These are phyloP conservation scores for Cladorhizidae sp. DNA, from an alignment of 37 sponge, comb jelly and placozoan species.

Conservation along the genomic window DNA sequence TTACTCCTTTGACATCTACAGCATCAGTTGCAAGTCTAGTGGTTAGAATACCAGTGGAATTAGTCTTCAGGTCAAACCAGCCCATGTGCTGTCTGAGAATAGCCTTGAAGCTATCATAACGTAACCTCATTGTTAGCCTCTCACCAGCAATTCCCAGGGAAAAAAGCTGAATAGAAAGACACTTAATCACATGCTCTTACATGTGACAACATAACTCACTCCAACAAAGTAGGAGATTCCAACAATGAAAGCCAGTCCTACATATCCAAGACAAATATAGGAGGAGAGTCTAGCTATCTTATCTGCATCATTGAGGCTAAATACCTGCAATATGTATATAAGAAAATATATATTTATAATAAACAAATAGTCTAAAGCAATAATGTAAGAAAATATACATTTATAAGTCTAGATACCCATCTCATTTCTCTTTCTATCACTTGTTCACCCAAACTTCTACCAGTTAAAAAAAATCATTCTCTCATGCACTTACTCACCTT, in stretches of 20 bases:
- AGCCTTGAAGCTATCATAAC: constrained; percentile 65
- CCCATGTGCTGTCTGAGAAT: constrained; percentile 81
- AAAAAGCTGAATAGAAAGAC: constrained; percentile 35
- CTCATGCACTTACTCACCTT: constrained; percentile 18
- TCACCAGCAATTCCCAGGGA: constrained; percentile 71
- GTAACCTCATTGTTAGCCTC: constrained; percentile 74
- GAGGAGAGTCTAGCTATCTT: constrained; percentile 1
- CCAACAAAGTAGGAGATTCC: constrained; percentile 20
- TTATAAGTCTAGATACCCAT: too few species aligned
- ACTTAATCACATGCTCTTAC: too few species aligned
- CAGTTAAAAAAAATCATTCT: not conserved
- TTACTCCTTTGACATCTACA: constrained; percentile 88
- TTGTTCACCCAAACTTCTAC: not conserved
- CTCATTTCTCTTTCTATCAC: too few species aligned
- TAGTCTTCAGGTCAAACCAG: constrained; percentile 78
- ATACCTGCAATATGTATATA: constrained; percentile 26
- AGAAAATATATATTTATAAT: too few species aligned
- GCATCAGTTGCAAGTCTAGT: constrained; percentile 91
- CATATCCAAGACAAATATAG: constrained; percentile 11
- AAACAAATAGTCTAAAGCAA: too few species aligned
- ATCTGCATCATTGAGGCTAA: constrained; percentile 40
- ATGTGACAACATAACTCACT: constrained; percentile 25
- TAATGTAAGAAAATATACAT: too few species aligned
- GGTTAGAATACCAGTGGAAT: constrained; percentile 84
- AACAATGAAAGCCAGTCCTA: constrained; percentile 49